Evolutionary conservation across 1,140 invertebrate species (phyloP).

Genomic region (Lasioglossum baleicum): DNA sequence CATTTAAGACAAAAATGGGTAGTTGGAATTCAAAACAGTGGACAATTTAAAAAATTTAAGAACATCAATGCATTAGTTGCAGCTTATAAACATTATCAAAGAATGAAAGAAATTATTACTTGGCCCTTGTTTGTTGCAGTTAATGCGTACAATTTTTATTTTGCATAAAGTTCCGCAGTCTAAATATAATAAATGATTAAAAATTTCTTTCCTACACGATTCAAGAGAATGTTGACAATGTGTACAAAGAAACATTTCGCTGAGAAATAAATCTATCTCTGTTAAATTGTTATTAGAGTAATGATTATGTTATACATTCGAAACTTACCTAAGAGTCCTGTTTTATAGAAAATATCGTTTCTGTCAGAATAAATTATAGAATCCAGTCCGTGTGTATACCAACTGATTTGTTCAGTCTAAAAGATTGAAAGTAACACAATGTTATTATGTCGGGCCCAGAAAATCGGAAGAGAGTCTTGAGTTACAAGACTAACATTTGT

Average conservation of each 20-base stretch:
- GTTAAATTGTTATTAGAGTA: not conserved
- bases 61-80: no score
- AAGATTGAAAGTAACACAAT: constrained; percentile 15
- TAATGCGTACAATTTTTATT: no score
- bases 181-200: not conserved
- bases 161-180: no score
- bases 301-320: not conserved
- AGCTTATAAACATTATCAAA: no score
- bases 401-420: constrained; percentile 30
- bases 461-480: not conserved
- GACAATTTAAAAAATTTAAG: no score
- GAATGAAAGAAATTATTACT: no score
- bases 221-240: not conserved
- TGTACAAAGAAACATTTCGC: no score
- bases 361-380: constrained; percentile 18
- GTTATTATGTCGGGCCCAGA: not conserved
- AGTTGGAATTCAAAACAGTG: no score
- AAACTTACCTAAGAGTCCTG: constrained; percentile 22
- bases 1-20: no score
- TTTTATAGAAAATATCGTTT: constrained; percentile 28
- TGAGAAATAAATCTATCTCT: not conserved
- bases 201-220: not conserved
- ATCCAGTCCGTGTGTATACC: constrained; percentile 11
- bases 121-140: no score
- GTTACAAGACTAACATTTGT: constrained; percentile 4